Conservation (phyloP, 2,113 vertebrate genomes). For the Pampusana beccarii region DNA sequence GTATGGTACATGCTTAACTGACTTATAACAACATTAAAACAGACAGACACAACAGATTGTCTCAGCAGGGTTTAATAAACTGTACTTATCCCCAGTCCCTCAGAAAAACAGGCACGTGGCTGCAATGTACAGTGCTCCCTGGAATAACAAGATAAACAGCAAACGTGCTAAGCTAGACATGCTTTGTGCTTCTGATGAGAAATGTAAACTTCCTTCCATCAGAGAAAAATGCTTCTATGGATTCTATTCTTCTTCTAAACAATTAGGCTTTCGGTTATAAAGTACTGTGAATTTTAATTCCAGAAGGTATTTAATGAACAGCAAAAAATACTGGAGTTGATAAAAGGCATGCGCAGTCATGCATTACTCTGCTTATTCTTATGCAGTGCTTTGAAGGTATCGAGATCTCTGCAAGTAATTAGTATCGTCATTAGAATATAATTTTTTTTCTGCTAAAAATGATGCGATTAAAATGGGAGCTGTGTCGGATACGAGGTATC, state of each 20-base stretch:
- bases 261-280: neutral
- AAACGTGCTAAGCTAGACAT: neutral
- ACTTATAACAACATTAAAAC: conserved; percentile 59
- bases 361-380: neutral
- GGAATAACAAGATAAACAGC: conserved; percentile 23
- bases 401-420: conserved; percentile 6
- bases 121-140: conserved; percentile 20
- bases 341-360: conserved; percentile 6
- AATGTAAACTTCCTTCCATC: conserved; percentile 15
- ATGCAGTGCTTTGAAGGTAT: conserved; percentile 21
- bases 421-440: conserved; percentile 12
- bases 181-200: neutral
- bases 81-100: conserved; percentile 29
- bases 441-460: conserved; percentile 25
- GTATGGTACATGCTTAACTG: conserved; percentile 51
- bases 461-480: neutral
- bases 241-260: neutral
- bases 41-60: conserved; percentile 66
- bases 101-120: conserved; percentile 48
- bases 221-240: neutral
- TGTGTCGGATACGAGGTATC: neutral
- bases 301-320: neutral
- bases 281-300: neutral
- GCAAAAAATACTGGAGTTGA: neutral
- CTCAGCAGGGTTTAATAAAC: conserved; percentile 65